Evolutionary conservation across 2,113 vertebrate species (phyloP).

Genomic region (Empidonax traillii): DNA sequence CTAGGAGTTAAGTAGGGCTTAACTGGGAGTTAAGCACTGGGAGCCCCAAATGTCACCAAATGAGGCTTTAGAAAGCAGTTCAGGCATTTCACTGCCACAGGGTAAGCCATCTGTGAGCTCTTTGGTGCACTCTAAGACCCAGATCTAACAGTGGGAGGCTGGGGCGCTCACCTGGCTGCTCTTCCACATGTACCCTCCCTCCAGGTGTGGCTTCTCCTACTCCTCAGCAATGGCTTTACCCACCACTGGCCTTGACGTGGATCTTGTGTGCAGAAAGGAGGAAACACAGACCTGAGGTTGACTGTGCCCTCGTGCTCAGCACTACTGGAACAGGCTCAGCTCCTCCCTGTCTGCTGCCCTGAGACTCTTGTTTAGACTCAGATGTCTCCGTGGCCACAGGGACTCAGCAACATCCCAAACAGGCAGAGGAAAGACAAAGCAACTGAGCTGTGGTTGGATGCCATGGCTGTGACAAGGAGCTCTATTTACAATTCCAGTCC

Average conservation of each 20-base stretch:
- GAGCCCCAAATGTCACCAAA: not conserved
- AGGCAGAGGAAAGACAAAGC: not conserved
- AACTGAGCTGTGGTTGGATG: not conserved
- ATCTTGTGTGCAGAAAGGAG: fast-evolving
- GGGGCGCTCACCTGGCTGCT: not conserved
- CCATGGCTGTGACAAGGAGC: not conserved
- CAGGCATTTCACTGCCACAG: not conserved
- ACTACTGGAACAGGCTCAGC: not conserved
- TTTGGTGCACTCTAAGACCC: not conserved
- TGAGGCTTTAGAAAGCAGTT: not conserved
- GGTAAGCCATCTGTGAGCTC: not conserved
- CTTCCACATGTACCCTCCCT: not conserved
- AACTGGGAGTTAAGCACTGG: not conserved
- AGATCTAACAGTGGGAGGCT: not conserved
- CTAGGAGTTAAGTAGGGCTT: not conserved
- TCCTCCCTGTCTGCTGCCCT: not conserved
- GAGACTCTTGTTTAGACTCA: not conserved
- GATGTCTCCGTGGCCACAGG: not conserved
- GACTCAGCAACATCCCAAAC: not conserved
- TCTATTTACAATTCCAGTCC: not conserved
- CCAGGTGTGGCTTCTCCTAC: not conserved
- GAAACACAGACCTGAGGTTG: not conserved
- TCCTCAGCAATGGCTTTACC: not conserved
- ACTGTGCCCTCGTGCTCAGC: not conserved
- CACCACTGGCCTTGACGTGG: not conserved